A percentile compares a stretch with the other conserved stretches of the same genome.
These are phyloP conservation scores for Rhabdomys pumilio DNA, from an alignment of 2,797 vertebrate genomes.

Conservation along the genomic window DNA sequence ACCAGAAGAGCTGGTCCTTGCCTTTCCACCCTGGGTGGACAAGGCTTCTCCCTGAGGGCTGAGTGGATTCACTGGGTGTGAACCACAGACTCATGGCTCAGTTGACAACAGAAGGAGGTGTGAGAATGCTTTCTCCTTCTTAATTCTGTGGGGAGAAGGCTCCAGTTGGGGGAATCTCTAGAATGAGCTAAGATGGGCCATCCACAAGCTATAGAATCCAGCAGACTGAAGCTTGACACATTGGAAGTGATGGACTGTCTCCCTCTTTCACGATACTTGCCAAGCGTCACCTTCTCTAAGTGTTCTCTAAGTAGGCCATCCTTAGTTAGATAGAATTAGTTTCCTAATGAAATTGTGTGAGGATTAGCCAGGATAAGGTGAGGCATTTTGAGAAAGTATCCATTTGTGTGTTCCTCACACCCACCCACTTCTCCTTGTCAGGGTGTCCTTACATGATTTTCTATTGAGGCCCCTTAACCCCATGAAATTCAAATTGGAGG, in stretches of 20 bases:
- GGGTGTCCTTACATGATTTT: background rate
- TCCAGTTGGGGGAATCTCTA: background rate
- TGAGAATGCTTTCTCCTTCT: background rate
- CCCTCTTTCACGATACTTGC: background rate
- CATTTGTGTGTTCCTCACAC: background rate
- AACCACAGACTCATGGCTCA: background rate
- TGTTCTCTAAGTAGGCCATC: background rate
- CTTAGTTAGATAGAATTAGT: background rate
- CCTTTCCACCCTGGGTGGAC: accelerated
- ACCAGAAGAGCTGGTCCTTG: background rate
- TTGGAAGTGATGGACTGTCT: accelerated
- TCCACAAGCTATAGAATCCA: background rate
- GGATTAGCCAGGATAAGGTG: background rate
- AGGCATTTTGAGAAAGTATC: slow-evolving; percentile 5
- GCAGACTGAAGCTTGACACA: background rate
- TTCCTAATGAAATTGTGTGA: background rate
- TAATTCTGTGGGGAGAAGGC: background rate
- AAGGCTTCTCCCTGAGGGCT: background rate
- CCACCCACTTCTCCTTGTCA: background rate
- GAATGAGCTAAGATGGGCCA: background rate
- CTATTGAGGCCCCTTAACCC: background rate
- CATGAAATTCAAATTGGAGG: background rate
- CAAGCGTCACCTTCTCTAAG: background rate
- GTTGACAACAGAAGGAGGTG: background rate
- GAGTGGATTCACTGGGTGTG: background rate